Conservation (phyloP, 2,888 invertebrate genomes). For the Stenodera caucasica region DNA sequence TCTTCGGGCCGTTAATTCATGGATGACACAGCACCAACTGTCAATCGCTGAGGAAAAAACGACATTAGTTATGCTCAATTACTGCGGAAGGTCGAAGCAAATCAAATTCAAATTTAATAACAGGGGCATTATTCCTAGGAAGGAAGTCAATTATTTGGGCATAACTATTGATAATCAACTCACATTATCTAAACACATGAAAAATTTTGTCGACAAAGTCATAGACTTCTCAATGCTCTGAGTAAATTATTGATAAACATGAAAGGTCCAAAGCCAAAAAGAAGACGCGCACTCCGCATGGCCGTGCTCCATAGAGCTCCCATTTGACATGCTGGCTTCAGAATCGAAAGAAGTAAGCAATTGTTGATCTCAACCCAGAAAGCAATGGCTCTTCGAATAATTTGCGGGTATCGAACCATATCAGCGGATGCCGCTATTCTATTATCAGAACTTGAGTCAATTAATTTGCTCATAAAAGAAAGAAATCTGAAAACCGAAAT, state of each 20-base stretch:
- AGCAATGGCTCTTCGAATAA: background rate
- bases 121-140: too few relatives aligned
- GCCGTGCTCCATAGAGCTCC: too few relatives aligned
- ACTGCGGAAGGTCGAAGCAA: background rate
- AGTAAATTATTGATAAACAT: constrained; percentile 4
- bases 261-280: background rate
- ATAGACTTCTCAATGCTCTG: background rate
- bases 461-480: background rate
- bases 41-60: too few relatives aligned
- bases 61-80: too few relatives aligned
- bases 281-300: background rate
- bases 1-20: too few relatives aligned
- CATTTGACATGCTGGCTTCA: too few relatives aligned
- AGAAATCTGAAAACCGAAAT: background rate
- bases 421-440: background rate
- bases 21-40: too few relatives aligned
- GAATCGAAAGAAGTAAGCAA: background rate
- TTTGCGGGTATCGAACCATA: constrained; percentile 10
- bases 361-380: background rate
- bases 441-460: background rate
- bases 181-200: background rate
- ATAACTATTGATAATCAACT: background rate
- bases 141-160: background rate
- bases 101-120: background rate
- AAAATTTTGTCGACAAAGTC: background rate